A percentile compares a stretch with the other conserved stretches of the same genome.
These are phyloP conservation scores for Balaenoptera acutorostrata DNA, from an alignment of 2,113 vertebrate species.

Conservation along the genomic window DNA sequence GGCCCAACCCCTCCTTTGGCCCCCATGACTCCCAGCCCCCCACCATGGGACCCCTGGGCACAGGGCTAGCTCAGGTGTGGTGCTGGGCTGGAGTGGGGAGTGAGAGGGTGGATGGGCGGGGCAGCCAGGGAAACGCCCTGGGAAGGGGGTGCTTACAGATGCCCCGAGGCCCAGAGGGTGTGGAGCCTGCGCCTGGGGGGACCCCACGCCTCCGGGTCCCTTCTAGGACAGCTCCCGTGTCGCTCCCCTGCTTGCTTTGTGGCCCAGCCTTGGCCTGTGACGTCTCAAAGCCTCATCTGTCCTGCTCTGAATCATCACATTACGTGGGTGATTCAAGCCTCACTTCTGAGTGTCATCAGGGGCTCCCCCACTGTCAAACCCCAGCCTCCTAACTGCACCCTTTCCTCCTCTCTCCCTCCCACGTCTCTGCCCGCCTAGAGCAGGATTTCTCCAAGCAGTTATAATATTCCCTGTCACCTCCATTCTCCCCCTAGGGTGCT, in stretches of 20 bases:
- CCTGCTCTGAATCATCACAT: not conserved
- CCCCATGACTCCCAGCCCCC: not conserved
- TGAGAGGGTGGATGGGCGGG: too few relatives aligned
- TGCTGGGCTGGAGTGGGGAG: not conserved
- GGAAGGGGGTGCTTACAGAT: not conserved
- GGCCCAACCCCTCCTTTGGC: not conserved
- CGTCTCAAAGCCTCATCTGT: not conserved
- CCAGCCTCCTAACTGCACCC: too few relatives aligned
- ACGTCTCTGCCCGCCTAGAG: not conserved
- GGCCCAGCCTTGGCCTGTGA: not conserved
- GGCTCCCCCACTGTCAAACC: not conserved
- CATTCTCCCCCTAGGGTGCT: not conserved
- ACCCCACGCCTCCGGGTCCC: not conserved
- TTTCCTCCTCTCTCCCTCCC: too few relatives aligned
- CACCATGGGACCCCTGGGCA: not conserved
- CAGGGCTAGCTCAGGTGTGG: not conserved
- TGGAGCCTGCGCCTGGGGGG: fast-evolving
- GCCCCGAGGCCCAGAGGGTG: not conserved
- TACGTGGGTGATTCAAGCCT: not conserved
- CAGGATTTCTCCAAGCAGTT: not conserved
- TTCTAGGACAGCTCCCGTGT: not conserved
- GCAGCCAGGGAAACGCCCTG: not conserved
- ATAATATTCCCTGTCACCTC: not conserved
- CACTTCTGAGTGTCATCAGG: not conserved
- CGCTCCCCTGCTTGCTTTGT: not conserved